Base-by-base conservation (phyloP, 1,140 invertebrate species). In the Zophobas morio region DNA sequence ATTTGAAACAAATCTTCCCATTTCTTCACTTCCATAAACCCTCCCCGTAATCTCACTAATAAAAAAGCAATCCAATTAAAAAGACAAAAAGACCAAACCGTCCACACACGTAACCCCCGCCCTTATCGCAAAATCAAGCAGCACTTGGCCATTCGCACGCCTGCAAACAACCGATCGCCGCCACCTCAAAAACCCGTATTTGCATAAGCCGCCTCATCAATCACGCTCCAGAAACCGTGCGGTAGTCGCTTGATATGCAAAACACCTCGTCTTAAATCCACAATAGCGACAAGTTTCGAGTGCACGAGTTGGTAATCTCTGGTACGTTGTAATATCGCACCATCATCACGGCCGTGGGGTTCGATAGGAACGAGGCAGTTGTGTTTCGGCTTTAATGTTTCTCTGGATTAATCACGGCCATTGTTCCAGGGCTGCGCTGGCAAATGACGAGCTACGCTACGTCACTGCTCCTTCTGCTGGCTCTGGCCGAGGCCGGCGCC, bases 211-310 rank as follows among this genome's bases (percentile, higher is more conserved):
- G 35, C 35, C 71, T 73, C 71, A 73, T 73, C 71, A 73, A 73
- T 73, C 71, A 73, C 49, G 34, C 40, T 40, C 32, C 40, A 33
- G 40, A 42, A 32, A 33, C 8, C 37, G 33, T 49, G 6, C 56
- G 60, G 49, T 73, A 56, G 37, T 56, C 51, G 71, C 49, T 73
- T 73, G 71, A 73, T 73, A 73, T 73, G 71, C 71, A 73, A 73
- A 73, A 73, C 49, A 54, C 51, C 49, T 73, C 71, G 71, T 73
- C 54, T 73, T 56, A 73, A 73, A 40, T 53, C 71, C 39, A 66
- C 60, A 73, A 73, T 73, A 56, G 47, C 35, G 71, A 35, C 66
- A 72, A 53, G 35, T 33, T 51, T 35, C 36, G 33, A 20, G 37
- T 73, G 54, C 39, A 73, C 8, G 49, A 5, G 35, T 1, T 40